Base-by-base conservation (phyloP, 2,113 vertebrate genomes). In the Anoura caudifer region DNA sequence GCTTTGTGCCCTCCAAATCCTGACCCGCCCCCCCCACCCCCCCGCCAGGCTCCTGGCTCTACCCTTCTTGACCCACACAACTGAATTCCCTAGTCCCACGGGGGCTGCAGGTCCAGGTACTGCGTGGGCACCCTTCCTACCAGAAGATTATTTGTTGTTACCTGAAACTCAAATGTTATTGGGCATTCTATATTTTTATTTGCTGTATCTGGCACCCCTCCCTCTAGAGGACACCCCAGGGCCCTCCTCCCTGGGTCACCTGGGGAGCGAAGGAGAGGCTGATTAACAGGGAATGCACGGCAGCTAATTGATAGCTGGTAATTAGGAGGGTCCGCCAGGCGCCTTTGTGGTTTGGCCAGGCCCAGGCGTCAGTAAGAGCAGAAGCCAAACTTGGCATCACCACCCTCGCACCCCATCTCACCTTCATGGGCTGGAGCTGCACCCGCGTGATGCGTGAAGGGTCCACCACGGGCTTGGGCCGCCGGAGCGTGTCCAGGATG, bases 391-490 rank as follows among this genome's bases (percentile, higher is more conserved):
- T 47, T 7, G 31, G 47, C 47, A n/a, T 38, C 0, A 0, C 73
- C 17, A 0, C 2, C 36, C 65, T 33, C 2, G 0, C 45, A 1
- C 0, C 65, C 67, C 93, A 5, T 50, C 96, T 96, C 97, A 99
- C 99, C 99, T 99, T 99, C 99, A 99, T 99, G 95, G 99, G 99
- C 98, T 99, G 99, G 65, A 99, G 98, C 83, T 99, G 99, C 98
- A 99, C 99, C 83, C 98, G 98, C 0, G 99, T 99, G 95, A 99
- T 99, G 91, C 99, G 99, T 6, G 99, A 99, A 50, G 99, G 99
- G 97, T 99, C 99, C 70, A 99, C 99, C 98, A 99, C 99, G 0
- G 99, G 99, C 97, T 99, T 99, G 97, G 99, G 99, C 79, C 99
- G 98, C 76, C 99, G 98, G 81, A 99, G 98, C 0, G 99, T 99